Evolutionary conservation across 2,113 vertebrate genomes (phyloP), one percentile per base, ranked within the genome.

Genomic region (Pteronura brasiliensis): DNA sequence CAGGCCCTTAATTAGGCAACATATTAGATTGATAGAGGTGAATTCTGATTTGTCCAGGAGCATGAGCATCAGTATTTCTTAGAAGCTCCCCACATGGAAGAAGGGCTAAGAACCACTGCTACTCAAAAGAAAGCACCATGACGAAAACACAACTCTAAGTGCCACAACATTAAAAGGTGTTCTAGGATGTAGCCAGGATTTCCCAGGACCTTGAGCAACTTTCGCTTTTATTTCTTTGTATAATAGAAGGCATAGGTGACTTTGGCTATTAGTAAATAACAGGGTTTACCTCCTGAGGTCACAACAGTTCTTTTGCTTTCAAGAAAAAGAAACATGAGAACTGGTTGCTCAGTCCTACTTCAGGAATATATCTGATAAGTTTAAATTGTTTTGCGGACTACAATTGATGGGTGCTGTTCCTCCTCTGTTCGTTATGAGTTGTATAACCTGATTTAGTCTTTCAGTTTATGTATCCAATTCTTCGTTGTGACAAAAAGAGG

Each of bases 401-500:
- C 10, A 42, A 61, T 4, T 79, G n/a, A 92, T 63, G 67, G 39
- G 8, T 34, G 29, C 69, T 69, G 6, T 80, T 61, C 31, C 49
- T 61, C 63, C 13, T 72, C 71, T 55, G 65, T 76, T 65, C 74
- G 67, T 88, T 63, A 27, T 13, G 90, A 88, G 36, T 44, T 77
- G 21, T 42, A 69, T 7, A 69, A 65, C 2, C 44, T 90, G 83
- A 76, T 59, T 76, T 88, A 88, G 65, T 85, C n/a, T 86, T 79
- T 94, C 23, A 13, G 10, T 91, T 61, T 52, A 63, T 85, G 29
- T 90, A 67, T 42, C 85, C 52, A 81, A 12, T 21, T 31, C 42
- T 88, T 93, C 85, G 69, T 96, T 96, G 61, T 74, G 49, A 88
- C 47, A 95, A 29, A 85, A 89, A 91, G 13, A 1, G 13, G 52